Evolutionary conservation across 2,113 vertebrate genomes (phyloP).

Genomic region (Triplophysa tibetana): DNA sequence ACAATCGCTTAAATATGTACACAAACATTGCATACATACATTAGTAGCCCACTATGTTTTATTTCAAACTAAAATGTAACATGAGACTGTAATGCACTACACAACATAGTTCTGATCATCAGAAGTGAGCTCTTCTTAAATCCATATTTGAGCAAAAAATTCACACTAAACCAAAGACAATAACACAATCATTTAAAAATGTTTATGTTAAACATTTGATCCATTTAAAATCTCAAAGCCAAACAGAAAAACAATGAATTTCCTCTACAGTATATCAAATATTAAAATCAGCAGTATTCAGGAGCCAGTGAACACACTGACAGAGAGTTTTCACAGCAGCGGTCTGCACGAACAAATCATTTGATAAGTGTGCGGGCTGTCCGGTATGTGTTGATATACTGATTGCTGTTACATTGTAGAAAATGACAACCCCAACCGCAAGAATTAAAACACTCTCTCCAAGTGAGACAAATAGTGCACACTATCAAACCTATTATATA

Average conservation of each 20-base stretch:
- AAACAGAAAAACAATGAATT: background rate
- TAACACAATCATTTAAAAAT: background rate
- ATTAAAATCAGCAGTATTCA: background rate
- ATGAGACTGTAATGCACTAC: too few relatives aligned
- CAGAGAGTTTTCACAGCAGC: background rate
- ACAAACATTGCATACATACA: too few relatives aligned
- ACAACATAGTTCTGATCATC: too few relatives aligned
- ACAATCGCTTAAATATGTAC: too few relatives aligned
- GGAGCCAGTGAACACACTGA: slow-evolving; percentile 21
- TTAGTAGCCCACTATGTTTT: too few relatives aligned
- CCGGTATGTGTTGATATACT: slow-evolving; percentile 11
- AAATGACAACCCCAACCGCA: slow-evolving; percentile 10
- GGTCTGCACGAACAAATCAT: background rate
- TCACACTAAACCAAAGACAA: background rate
- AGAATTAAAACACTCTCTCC: background rate
- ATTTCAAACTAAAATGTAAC: too few relatives aligned
- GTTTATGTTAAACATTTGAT: background rate
- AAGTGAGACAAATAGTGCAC: slow-evolving; percentile 13
- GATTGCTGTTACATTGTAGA: slow-evolving; percentile 26
- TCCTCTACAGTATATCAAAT: background rate
- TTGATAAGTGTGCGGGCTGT: slow-evolving; percentile 26
- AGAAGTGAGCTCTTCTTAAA: background rate
- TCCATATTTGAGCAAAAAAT: background rate
- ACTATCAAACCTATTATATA: slow-evolving; percentile 32
- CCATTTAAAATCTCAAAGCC: background rate